phyloP scores from a whole-genome alignment of 1,140 invertebrate species.

The Drosophila elegans region DNA sequence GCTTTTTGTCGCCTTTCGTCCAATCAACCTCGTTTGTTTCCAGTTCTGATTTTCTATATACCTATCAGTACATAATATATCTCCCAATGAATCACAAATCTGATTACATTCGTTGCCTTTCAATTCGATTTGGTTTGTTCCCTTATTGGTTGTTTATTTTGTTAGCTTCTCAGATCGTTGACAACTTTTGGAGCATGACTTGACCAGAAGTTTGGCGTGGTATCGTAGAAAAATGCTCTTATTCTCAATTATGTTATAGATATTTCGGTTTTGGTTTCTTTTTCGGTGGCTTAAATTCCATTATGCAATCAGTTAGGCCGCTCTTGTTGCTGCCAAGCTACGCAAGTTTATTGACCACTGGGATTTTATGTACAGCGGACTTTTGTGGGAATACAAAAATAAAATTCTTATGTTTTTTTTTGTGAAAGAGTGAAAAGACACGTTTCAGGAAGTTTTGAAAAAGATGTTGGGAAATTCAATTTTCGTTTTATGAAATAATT shows the following conservation, averaged over 20 bases:
- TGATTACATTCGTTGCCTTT: conserved; percentile 77
- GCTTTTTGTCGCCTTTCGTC: conserved; percentile 30
- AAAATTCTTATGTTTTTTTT: conserved; percentile 20
- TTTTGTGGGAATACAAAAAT: conserved; percentile 20
- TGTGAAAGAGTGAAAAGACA: neutral
- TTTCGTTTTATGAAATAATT: too few relatives aligned
- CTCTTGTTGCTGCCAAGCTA: conserved; percentile 69
- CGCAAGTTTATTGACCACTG: conserved; percentile 80
- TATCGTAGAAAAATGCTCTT: conserved; percentile 70
- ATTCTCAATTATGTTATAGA: conserved; percentile 83
- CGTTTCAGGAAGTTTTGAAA: conserved; percentile 1
- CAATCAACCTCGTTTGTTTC: conserved; percentile 40
- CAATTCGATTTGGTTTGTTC: conserved; percentile 58
- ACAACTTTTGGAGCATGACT: conserved; percentile 79
- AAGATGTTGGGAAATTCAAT: too few relatives aligned
- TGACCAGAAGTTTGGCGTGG: conserved; percentile 39
- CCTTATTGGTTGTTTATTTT: conserved; percentile 12
- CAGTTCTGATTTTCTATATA: conserved; percentile 25
- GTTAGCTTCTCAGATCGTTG: conserved; percentile 61
- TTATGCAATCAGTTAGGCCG: conserved; percentile 77
- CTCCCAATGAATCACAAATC: conserved; percentile 61
- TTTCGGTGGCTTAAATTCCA: conserved; percentile 70
- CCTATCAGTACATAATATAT: conserved; percentile 1
- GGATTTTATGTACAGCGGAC: neutral
- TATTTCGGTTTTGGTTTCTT: conserved; percentile 47